Evolutionary conservation across 2,113 vertebrate species (phyloP).

Genomic region (Corynorhinus townsendii): DNA sequence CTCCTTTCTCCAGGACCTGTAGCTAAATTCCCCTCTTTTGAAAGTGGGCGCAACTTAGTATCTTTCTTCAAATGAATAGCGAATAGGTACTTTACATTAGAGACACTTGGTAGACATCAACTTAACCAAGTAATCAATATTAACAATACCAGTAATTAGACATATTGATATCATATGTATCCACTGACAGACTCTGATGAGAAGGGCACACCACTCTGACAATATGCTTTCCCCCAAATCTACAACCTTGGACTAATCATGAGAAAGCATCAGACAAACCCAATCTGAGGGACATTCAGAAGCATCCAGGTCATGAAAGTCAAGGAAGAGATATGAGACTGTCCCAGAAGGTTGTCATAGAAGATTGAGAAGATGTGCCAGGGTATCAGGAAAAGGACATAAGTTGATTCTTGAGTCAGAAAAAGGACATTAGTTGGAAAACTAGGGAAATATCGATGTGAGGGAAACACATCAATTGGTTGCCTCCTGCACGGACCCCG

Average conservation of each 20-base stretch:
- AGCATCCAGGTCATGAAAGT: not conserved
- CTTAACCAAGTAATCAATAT: not conserved
- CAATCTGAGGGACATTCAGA: not conserved
- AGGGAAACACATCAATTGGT: too few species aligned
- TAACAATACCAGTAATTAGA: not conserved
- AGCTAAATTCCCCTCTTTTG: not conserved
- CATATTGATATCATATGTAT: not conserved
- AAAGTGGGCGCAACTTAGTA: not conserved
- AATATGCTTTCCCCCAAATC: not conserved
- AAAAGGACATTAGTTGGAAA: not conserved
- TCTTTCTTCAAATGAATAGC: not conserved
- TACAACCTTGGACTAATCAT: not conserved
- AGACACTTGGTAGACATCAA: not conserved
- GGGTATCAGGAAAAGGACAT: not conserved
- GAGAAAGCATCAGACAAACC: not conserved
- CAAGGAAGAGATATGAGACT: not conserved
- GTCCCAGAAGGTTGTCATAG: not conserved
- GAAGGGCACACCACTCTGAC: not conserved
- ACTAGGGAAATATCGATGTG: not conserved
- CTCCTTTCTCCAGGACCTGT: not conserved
- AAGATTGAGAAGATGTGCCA: not conserved
- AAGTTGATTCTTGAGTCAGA: not conserved
- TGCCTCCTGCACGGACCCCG: too few species aligned
- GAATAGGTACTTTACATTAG: not conserved
- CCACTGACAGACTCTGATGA: not conserved